Base-by-base conservation (phyloP, 2,113 vertebrate species). In the Labeo rohita region DNA sequence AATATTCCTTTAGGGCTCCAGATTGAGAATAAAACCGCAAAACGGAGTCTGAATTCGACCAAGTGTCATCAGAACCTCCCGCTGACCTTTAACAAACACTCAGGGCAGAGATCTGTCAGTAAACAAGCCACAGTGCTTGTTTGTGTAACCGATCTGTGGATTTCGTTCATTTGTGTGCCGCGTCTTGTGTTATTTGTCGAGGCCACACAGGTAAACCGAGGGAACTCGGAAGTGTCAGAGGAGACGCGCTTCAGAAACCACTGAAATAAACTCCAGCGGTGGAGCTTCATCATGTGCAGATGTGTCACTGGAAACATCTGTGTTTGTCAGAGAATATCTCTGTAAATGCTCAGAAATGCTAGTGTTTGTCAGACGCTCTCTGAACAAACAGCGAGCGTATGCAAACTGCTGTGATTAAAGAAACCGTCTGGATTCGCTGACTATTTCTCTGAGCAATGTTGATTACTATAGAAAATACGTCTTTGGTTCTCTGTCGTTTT, bases 381-480 rank as follows among this genome's bases (percentile, higher is more conserved):
- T 21, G 49, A 54, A 18, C 82, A 88, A 88, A 83, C 77, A 73
- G 43, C n/a, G 65, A 84, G 66, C 87, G 74, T 80, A 74, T 79
- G 87, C 65, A 28, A 15, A n/a, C 78, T 66, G 47, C 78, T 80
- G 78, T 75, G 68, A 75, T 83, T 61, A 79, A 15, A 43, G 6
- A 49, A 13, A 7, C 2, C 18, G 12, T 3, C 21, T 23, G 39
- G 34, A 72, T 72, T 21, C 43, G 11, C 8, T 47, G 70, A n/a
- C 39, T 15, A 16, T 70, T 39, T 70, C 28, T 36, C 15, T 3
- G 39, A 2, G 39, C 39, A 39, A 1, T 72, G 13, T 36, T 70
- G 66, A 70, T 39, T 70, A 18, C 15, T 43, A 21, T 2, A 39
- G 66, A 39, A 39, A 39, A 18, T 0, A 39, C 39, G 6, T 21